Percentiles rank a stretch among this genome's conserved stretches.
phyloP scores from a whole-genome alignment of 2,113 vertebrate genomes.

The Oryzias javanicus region DNA sequence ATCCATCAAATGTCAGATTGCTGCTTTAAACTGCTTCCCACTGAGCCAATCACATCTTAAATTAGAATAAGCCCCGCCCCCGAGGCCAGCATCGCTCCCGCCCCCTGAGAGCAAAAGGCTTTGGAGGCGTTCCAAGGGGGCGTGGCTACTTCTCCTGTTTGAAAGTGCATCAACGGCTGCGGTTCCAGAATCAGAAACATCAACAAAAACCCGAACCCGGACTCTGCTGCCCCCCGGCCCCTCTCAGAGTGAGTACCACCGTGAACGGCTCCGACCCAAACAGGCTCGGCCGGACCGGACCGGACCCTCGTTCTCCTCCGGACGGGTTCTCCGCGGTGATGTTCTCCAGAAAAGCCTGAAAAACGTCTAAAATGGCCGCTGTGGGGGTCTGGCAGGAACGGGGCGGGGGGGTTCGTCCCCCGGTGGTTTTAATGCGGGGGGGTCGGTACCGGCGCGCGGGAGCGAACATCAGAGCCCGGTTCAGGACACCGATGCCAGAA shows the following conservation, averaged over 20 bases:
- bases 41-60: constrained; percentile 11
- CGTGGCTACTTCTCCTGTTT: constrained; percentile 61
- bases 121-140: constrained; percentile 53
- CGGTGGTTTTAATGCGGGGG: background rate
- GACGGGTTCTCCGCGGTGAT: background rate
- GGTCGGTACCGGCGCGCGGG: background rate
- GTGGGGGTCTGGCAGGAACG: background rate
- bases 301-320: constrained; percentile 1
- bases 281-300: background rate
- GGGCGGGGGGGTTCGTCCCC: background rate
- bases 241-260: constrained; percentile 57
- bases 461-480: constrained; percentile 59
- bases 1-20: too few relatives aligned
- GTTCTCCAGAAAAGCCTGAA: constrained; percentile 8
- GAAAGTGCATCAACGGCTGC: constrained; percentile 59
- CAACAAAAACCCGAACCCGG: constrained; percentile 45
- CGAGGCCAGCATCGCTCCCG: background rate
- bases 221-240: constrained; percentile 23
- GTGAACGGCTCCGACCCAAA: background rate
- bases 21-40: constrained; percentile 2
- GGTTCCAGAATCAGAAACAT: constrained; percentile 60
- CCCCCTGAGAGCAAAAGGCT: constrained; percentile 25
- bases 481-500: constrained; percentile 16
- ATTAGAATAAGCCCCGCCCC: background rate
- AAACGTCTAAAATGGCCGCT: constrained; percentile 45